Conservation (phyloP, 1,140 invertebrate genomes). For the Drosophila rufa region DNA sequence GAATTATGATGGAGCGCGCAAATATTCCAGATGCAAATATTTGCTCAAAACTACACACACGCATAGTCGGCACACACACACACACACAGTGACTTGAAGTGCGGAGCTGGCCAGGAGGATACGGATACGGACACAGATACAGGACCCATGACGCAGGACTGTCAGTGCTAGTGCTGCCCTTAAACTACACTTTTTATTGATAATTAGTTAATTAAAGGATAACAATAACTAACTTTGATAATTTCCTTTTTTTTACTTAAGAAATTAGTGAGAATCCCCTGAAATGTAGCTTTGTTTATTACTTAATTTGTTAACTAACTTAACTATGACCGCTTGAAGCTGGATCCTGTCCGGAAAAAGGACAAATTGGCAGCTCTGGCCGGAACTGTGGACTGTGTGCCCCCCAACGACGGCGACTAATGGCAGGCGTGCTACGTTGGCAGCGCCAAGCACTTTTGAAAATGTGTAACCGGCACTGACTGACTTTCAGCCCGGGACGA, state of each 20-base stretch:
- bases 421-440: constrained; percentile 59
- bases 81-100: constrained; percentile 66
- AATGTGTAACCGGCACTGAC: constrained; percentile 82
- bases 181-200: too few relatives aligned
- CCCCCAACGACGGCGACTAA: constrained; percentile 47
- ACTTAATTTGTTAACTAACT: not conserved
- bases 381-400: constrained; percentile 1
- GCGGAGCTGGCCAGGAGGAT: constrained; percentile 66
- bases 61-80: constrained; percentile 38
- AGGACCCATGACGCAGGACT: constrained; percentile 3
- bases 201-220: not conserved
- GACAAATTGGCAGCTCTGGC: constrained; percentile 9
- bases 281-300: too few relatives aligned
- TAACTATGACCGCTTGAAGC: not conserved
- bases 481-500: constrained; percentile 68
- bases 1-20: constrained; percentile 88
- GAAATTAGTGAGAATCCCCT: too few relatives aligned
- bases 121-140: constrained; percentile 22
- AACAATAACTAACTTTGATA: too few relatives aligned
- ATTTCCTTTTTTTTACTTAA: too few relatives aligned
- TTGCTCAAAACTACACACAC: constrained; percentile 85
- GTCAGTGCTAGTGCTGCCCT: not conserved
- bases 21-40: constrained; percentile 89
- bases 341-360: not conserved
- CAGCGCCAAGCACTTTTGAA: constrained; percentile 77